Evolutionary conservation across 2,113 vertebrate species (phyloP), one percentile per base, ranked within the genome.

Genomic region (Hippoglossus stenolepis): DNA sequence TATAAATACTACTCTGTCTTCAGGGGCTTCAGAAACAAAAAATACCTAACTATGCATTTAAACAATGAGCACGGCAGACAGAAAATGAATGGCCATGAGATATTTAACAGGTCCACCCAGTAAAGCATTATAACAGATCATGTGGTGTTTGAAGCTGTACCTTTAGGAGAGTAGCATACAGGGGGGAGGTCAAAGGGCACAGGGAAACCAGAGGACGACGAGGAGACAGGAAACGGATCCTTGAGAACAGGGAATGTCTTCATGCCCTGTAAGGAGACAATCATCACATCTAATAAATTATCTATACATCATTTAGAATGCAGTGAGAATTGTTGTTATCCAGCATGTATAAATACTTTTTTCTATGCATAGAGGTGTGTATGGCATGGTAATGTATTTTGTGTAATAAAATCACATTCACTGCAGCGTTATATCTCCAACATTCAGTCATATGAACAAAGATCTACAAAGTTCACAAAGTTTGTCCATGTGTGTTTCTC

Each of bases 151-250:
- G 23, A 59, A 51, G 24, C 23, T 43, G 28, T 91, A 99, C 98
- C 98, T 96, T 95, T 96, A 62, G 77, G 87, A 68, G 94, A 92
- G 47, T 99, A 99, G 49, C 84, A 89, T 62, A 96, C 93, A 17
- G 96, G 97, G 5, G 98, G 98, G 14, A 99, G 91, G 87, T 99
- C 98, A 71, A 96, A 98, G 0, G 98, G 98, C 82, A 99, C 96
- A 0, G 96, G 96, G 83, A 99, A 98, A 21, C 93, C 87, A 0
- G 74, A 51, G 2, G 83, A 72, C 2, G 94, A 82, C 0, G 91
- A 89, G 18, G 91, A 94, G 64, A 72, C 81, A 57, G 90, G 91
- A 91, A 95, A 93, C 68, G 91, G 92, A 70, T 94, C 95, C 73
- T 77, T 87, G 82, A 95, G 93, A 53, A 98, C 94, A 7, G 74